A percentile compares a stretch with the other conserved stretches of the same genome.
These are phyloP conservation scores for Linurgus olivaceus DNA, from an alignment of 2,797 vertebrate genomes.

Conservation along the genomic window DNA sequence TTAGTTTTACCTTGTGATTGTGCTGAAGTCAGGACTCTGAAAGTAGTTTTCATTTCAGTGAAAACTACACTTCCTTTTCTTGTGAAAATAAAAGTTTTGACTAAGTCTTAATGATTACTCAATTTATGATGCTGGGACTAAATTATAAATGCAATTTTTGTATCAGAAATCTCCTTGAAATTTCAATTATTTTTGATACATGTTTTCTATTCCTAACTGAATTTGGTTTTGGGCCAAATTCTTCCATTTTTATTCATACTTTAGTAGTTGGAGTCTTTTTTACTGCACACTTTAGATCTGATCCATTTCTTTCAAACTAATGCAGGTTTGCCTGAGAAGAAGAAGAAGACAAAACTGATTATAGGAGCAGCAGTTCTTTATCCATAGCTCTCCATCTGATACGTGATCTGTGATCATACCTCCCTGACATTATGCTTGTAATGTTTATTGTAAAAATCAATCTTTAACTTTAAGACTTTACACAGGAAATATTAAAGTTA, in stretches of 20 bases:
- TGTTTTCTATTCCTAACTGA: background rate
- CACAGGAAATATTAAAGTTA: constrained; percentile 65
- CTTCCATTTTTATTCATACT: background rate
- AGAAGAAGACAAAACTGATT: background rate
- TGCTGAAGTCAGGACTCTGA: background rate
- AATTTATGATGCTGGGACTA: background rate
- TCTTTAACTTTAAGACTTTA: constrained; percentile 59
- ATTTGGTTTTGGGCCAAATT: background rate
- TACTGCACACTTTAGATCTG: rapidly evolving
- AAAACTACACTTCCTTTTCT: background rate
- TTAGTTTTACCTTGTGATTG: background rate
- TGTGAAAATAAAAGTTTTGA: background rate
- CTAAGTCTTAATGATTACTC: background rate
- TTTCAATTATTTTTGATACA: background rate
- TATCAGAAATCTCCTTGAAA: background rate
- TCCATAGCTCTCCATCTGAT: background rate
- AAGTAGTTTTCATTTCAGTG: background rate
- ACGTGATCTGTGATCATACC: constrained; percentile 29
- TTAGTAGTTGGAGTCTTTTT: background rate
- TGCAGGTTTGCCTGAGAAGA: background rate
- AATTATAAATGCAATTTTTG: background rate
- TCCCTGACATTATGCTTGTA: constrained; percentile 23
- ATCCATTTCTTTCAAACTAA: background rate
- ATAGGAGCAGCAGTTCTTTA: background rate
- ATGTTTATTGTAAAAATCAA: constrained; percentile 62